These are phyloP conservation scores for Serranochromis macrocephalus DNA, from an alignment of 2,113 vertebrate genomes.

Conservation along the genomic window DNA sequence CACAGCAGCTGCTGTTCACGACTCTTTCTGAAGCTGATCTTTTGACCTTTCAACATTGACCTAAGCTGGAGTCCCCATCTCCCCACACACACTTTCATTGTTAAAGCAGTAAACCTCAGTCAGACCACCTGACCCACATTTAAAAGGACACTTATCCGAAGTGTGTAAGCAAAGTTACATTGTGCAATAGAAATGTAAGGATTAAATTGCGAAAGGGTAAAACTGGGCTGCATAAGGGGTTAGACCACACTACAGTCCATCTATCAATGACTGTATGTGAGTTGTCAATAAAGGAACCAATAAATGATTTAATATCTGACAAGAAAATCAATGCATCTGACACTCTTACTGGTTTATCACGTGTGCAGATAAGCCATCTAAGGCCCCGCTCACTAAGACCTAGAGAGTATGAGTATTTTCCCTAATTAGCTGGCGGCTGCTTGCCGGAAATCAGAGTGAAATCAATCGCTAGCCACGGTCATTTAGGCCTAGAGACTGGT, in stretches of 20 bases:
- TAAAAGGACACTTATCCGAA: not conserved
- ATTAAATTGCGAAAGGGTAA: not conserved
- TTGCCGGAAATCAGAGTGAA: not conserved
- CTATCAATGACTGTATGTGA: not conserved
- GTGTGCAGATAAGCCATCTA: not conserved
- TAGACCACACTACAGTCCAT: not conserved
- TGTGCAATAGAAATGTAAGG: not conserved
- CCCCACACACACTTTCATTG: not conserved
- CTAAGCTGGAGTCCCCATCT: not conserved
- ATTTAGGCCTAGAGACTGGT: not conserved
- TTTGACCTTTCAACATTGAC: slow-evolving; percentile 55
- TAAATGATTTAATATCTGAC: not conserved
- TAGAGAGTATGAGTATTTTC: not conserved
- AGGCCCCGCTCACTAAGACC: not conserved
- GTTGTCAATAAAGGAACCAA: not conserved
- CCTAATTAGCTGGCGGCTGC: not conserved
- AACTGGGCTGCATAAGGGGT: not conserved
- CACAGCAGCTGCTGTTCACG: slow-evolving; percentile 44
- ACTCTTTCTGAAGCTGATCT: slow-evolving; percentile 32
- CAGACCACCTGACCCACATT: slow-evolving; percentile 9
- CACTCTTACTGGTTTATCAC: not conserved
- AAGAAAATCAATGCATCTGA: not conserved
- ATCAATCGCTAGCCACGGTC: not conserved
- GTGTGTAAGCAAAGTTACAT: not conserved
- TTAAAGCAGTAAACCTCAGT: not conserved